Conservation (phyloP, 2,888 invertebrate species). For the Temnothorax rugatulus region DNA sequence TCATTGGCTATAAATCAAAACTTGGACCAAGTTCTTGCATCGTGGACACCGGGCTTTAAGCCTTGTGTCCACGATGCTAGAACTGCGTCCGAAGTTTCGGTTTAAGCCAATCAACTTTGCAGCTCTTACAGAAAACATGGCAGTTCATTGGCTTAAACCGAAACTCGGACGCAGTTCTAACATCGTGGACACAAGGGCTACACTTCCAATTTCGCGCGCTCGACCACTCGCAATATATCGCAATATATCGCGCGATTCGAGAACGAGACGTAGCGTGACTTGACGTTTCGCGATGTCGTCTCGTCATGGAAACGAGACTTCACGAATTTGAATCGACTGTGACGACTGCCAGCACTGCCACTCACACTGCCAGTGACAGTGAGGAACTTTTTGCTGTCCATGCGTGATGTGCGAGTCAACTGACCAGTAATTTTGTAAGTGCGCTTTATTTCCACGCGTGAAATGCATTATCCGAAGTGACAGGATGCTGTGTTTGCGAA, state of each 20-base stretch:
- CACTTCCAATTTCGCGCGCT: neutral
- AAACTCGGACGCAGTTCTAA: too few species aligned
- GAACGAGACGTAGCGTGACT: conserved; percentile 16
- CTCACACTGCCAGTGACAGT: conserved; percentile 48
- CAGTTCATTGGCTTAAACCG: too few species aligned
- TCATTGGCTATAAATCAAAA: too few species aligned
- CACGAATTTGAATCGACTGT: conserved; percentile 23
- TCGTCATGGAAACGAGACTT: conserved; percentile 13
- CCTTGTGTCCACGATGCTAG: too few species aligned
- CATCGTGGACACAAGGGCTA: too few species aligned
- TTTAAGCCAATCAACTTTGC: too few species aligned
- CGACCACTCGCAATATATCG: too few species aligned
- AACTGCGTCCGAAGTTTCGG: too few species aligned
- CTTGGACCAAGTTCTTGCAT: too few species aligned
- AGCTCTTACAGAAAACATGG: too few species aligned
- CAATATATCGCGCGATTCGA: conserved; percentile 4
- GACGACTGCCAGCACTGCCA: too few species aligned
- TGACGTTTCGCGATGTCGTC: neutral
- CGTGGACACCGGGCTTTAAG: too few species aligned
- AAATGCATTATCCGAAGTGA: neutral
- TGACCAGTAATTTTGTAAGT: conserved; percentile 57
- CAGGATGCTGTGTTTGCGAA: neutral
- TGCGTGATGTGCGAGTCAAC: conserved; percentile 36
- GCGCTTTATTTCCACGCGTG: neutral
- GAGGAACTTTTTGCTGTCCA: conserved; percentile 50